Evolutionary conservation across 2,888 invertebrate species (phyloP).

Genomic region (Cantharis rufa): DNA sequence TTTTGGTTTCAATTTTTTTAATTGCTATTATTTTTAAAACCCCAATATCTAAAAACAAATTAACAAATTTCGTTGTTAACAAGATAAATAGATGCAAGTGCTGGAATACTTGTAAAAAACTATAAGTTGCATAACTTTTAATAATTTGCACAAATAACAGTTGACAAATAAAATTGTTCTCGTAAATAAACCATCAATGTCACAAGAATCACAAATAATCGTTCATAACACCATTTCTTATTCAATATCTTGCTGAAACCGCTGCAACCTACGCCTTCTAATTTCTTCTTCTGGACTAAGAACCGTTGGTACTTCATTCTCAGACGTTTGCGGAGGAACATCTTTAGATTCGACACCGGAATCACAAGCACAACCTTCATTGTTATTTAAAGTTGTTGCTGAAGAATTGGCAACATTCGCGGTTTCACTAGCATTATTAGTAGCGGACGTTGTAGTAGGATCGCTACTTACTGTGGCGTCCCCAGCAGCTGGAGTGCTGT

Average conservation of each 20-base stretch:
- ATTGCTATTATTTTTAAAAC: neutral
- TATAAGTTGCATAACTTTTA: neutral
- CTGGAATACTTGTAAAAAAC: neutral
- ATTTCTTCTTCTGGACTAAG: constrained; percentile 65
- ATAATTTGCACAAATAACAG: neutral
- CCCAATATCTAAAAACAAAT: neutral
- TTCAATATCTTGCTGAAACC: constrained; percentile 57
- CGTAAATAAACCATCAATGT: neutral
- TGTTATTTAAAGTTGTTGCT: constrained; percentile 4
- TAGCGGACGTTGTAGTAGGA: neutral
- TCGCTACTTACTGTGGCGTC: constrained; percentile 5
- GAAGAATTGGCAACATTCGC: neutral
- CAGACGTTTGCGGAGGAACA: constrained; percentile 12
- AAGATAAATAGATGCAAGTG: neutral
- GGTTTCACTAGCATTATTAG: constrained; percentile 7
- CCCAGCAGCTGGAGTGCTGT: constrained; percentile 3
- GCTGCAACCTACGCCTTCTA: constrained; percentile 76
- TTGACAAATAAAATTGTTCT: neutral
- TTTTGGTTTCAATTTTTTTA: neutral
- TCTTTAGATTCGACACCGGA: neutral
- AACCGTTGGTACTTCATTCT: constrained; percentile 8
- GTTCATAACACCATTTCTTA: constrained; percentile 6
- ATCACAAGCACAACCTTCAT: constrained; percentile 3
- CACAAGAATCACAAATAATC: constrained; percentile 1
- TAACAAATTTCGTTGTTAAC: neutral